Evolutionary conservation across 2,113 vertebrate genomes (phyloP), one percentile per base, ranked within the genome.

Genomic region (Parotia lawesii): DNA sequence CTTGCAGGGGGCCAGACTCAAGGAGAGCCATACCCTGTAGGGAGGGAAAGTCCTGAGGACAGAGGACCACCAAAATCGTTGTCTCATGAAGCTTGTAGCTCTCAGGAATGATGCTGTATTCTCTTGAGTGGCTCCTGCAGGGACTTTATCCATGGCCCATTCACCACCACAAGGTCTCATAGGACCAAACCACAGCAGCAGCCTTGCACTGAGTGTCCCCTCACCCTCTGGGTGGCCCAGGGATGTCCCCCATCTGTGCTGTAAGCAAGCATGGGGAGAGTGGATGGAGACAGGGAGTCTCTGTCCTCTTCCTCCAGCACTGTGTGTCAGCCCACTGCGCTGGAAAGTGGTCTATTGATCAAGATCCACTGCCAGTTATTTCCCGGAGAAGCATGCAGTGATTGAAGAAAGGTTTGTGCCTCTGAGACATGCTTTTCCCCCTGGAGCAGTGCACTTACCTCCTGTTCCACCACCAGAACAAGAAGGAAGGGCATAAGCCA

Each of bases 321-420:
- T 0, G 0, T 70, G 61, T 67, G 40, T 64, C 67, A 91, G 80
- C 51, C 75, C 67, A 58, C 33, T 45, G 70, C 0, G 0, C 65
- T 90, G 90, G 51, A 83, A 93, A 90, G 67, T 1, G 2, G 4
- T 77, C 85, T 93, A 71, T 90, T 90, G 87, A 91, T 96, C 79
- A 85, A 38, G 56, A 70, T 66, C 69, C 53, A 48, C 23, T 85
- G 90, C 87, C 89, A 94, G 47, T 74, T 85, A 66, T 35, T 95
- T 96, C 90, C 85, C 37, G 20, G 72, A 94, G 91, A 93, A 90
- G 87, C 67, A 77, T 80, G 69, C 79, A 69, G 57, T 57, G 90
- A 83, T 47, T 80, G 72, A 89, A 91, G 75, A 22, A 83, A 62
- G 35, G 40, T 73, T 80, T 73, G 47, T 77, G 67, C 57, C 64